Evolutionary conservation across 2,113 vertebrate genomes (phyloP).

Genomic region (Brachypodius melanocephalos): DNA sequence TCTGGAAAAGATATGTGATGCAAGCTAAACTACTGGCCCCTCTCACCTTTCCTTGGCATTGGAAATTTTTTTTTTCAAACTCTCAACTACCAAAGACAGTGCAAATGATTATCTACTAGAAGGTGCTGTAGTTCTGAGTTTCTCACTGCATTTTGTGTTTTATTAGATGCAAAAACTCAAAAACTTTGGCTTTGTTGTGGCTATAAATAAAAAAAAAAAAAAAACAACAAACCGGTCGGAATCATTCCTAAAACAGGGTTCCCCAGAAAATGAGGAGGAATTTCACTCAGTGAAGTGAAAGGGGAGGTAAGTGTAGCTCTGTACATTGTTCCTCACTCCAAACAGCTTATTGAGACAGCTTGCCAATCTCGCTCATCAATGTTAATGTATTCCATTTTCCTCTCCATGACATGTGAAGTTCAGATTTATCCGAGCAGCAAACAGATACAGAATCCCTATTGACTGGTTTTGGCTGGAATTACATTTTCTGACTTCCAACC

Average conservation of each 20-base stretch:
- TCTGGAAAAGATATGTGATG: slow-evolving; percentile 32
- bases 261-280: neutral
- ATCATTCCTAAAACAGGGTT: neutral
- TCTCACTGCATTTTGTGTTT: neutral
- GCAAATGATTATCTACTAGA: neutral
- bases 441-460: slow-evolving; percentile 26
- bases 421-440: slow-evolving; percentile 4
- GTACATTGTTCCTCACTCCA: neutral
- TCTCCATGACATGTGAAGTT: neutral
- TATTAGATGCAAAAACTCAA: neutral
- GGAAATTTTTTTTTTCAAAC: neutral
- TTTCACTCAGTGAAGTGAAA: neutral
- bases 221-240: neutral
- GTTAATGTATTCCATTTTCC: neutral
- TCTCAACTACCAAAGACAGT: neutral
- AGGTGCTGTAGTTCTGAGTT: neutral
- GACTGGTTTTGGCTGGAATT: slow-evolving; percentile 32
- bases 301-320: neutral
- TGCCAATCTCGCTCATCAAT: neutral
- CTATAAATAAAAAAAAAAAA: neutral
- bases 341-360: neutral
- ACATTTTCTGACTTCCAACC: slow-evolving; percentile 16
- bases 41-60: slow-evolving; percentile 9
- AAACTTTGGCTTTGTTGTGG: neutral
- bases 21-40: neutral